Evolutionary conservation across 2,113 vertebrate genomes (phyloP).

Genomic region (Notothenia coriiceps): DNA sequence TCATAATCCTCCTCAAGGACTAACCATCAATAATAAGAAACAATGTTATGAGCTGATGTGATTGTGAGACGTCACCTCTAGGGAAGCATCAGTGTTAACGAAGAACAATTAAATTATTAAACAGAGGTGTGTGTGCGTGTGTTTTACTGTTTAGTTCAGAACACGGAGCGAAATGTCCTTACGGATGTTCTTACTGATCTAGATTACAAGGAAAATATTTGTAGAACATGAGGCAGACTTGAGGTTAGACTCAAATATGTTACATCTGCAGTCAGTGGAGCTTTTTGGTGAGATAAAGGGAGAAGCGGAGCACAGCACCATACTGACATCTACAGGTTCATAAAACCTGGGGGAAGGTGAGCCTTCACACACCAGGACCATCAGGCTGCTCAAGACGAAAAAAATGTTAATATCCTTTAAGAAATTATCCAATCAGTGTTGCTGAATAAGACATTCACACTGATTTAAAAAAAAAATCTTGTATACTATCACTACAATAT

Average conservation of each 20-base stretch:
- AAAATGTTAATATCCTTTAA: not conserved
- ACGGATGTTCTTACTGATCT: conserved; percentile 79
- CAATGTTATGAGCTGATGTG: conserved; percentile 42
- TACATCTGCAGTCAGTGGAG: conserved; percentile 77
- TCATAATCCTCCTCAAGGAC: conserved; percentile 24
- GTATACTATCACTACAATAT: not conserved
- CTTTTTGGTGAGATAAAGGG: conserved; percentile 68
- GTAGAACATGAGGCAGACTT: conserved; percentile 81
- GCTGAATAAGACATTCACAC: not conserved
- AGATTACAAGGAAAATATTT: conserved; percentile 87
- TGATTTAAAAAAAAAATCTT: not conserved
- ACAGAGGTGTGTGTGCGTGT: conserved; percentile 12
- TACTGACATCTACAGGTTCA: conserved; percentile 87
- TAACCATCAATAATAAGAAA: conserved; percentile 16
- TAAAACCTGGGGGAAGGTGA: conserved; percentile 70
- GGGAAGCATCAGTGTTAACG: conserved; percentile 41
- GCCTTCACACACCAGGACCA: not conserved
- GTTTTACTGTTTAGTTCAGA: conserved; percentile 60
- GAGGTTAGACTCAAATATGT: conserved; percentile 80
- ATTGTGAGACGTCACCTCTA: conserved; percentile 37
- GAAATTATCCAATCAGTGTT: not conserved
- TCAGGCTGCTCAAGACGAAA: not conserved
- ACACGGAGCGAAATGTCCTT: conserved; percentile 71
- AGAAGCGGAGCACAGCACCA: conserved; percentile 75
- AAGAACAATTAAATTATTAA: conserved; percentile 32